These are phyloP conservation scores for Bombus turneri DNA, from an alignment of 1,140 invertebrate genomes.

Conservation along the genomic window DNA sequence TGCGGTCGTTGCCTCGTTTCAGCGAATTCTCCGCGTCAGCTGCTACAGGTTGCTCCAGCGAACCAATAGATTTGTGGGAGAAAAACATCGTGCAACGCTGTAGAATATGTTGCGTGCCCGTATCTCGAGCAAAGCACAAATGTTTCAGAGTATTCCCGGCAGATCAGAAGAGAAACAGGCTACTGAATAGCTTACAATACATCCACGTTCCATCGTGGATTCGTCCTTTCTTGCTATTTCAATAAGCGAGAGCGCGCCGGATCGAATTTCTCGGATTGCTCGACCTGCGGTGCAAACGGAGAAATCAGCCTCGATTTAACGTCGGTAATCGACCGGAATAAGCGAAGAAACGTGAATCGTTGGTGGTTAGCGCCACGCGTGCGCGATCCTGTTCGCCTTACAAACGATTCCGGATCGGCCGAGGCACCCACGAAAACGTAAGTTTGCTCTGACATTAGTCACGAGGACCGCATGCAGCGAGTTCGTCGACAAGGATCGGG, in stretches of 20 bases:
- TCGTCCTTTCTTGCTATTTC: background rate
- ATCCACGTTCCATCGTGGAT: background rate
- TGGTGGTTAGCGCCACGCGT: background rate
- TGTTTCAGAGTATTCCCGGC: background rate
- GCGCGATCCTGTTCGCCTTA: background rate
- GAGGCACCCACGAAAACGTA: background rate
- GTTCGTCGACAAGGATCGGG: slow-evolving; percentile 43
- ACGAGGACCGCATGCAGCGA: background rate
- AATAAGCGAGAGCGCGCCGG: too few species aligned
- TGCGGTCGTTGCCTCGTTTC: slow-evolving; percentile 23
- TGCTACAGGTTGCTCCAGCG: background rate
- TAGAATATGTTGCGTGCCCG: background rate
- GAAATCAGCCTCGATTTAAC: background rate
- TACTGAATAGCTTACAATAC: background rate
- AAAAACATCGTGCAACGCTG: background rate
- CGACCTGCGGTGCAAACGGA: background rate
- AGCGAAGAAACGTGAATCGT: background rate
- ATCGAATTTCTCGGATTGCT: too few species aligned
- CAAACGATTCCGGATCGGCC: too few species aligned
- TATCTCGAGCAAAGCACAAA: background rate
- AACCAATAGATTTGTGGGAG: background rate
- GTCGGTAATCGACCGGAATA: background rate
- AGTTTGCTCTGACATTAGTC: too few species aligned
- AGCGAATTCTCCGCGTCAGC: background rate
- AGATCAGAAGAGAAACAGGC: background rate